These are phyloP conservation scores for Anodontia alba DNA, from an alignment of 2,888 invertebrate species.

Conservation along the genomic window DNA sequence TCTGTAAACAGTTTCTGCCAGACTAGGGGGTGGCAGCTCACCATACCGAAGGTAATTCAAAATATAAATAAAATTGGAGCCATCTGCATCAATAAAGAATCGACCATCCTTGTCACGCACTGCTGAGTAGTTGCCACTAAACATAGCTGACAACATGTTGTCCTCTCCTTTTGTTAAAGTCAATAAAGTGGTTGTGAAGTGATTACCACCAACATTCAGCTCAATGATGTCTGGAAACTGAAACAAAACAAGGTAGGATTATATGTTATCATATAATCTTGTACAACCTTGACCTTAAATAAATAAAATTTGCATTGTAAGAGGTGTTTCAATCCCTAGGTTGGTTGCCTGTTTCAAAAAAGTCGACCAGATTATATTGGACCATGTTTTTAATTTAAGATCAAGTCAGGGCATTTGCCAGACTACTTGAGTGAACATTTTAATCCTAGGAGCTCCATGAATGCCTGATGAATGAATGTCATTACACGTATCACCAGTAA, in stretches of 20 bases:
- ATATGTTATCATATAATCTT: too few species aligned
- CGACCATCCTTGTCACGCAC: constrained; percentile 76
- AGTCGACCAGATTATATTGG: too few species aligned
- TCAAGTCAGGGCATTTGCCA: too few species aligned
- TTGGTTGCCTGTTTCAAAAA: too few species aligned
- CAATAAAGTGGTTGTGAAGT: constrained; percentile 76
- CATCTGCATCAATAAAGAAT: constrained; percentile 82
- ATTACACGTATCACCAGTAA: too few species aligned
- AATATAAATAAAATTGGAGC: constrained; percentile 76
- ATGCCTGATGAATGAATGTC: too few species aligned
- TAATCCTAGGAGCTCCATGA: too few species aligned
- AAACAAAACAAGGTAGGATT: constrained; percentile 31
- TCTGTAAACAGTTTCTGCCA: constrained; percentile 72
- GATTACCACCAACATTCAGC: constrained; percentile 81
- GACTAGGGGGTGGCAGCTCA: constrained; percentile 71
- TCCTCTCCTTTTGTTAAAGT: constrained; percentile 76
- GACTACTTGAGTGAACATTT: too few species aligned
- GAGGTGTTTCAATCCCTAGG: too few species aligned
- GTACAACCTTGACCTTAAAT: too few species aligned
- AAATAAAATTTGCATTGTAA: too few species aligned
- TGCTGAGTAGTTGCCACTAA: constrained; percentile 79
- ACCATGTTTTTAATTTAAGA: too few species aligned
- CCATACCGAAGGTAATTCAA: constrained; percentile 79
- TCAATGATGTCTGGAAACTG: constrained; percentile 78
- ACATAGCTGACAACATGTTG: constrained; percentile 82